phyloP scores from a whole-genome alignment of 1,140 invertebrate genomes.

The Plodia interpunctella region DNA sequence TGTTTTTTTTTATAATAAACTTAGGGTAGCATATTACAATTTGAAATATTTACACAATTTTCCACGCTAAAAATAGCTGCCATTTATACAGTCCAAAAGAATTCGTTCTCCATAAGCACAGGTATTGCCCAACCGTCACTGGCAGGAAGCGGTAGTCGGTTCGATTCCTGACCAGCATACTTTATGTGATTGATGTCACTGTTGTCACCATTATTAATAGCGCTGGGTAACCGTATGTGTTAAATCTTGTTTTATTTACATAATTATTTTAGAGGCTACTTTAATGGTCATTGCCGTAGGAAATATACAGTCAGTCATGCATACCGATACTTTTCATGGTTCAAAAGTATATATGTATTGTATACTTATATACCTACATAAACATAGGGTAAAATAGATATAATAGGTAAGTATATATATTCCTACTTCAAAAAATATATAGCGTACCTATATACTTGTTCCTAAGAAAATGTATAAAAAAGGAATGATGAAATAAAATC shows the following conservation, averaged over 20 bases:
- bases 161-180: slow-evolving; percentile 44
- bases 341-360: too few species aligned
- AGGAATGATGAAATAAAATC: too few species aligned
- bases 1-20: too few species aligned
- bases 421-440: too few species aligned
- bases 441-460: too few species aligned
- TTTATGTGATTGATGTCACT: slow-evolving; percentile 43
- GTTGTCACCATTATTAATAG: slow-evolving; percentile 23
- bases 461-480: too few species aligned
- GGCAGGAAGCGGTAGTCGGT: slow-evolving; percentile 48
- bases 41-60: not conserved
- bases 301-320: too few species aligned
- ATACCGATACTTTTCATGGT: too few species aligned
- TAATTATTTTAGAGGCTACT: slow-evolving; percentile 1
- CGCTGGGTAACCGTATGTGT: slow-evolving; percentile 21
- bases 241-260: slow-evolving; percentile 22
- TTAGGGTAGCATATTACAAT: not conserved
- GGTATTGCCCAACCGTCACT: slow-evolving; percentile 29
- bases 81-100: not conserved
- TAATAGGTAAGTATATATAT: too few species aligned
- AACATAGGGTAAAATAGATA: too few species aligned
- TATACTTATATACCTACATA: too few species aligned
- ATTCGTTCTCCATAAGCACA: not conserved
- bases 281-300: too few species aligned
- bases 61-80: not conserved